A percentile compares a stretch with the other conserved stretches of the same genome.
These are phyloP conservation scores for Acridotheres tristis DNA, from an alignment of 2,797 vertebrate species.

Conservation along the genomic window DNA sequence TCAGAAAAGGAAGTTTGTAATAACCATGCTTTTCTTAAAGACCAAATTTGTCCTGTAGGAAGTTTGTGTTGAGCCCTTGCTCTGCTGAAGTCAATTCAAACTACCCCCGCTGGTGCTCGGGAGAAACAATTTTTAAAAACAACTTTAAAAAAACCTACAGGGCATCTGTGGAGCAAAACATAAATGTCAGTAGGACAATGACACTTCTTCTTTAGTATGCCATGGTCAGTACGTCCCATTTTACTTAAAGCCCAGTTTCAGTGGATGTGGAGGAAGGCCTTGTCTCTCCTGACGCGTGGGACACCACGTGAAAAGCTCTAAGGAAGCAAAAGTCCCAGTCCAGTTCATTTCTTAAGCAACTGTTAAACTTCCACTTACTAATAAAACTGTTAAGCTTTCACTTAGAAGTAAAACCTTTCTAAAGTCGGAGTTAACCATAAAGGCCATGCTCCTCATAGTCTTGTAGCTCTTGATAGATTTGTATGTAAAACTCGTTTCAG, in stretches of 20 bases:
- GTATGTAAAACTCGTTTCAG: rapidly evolving
- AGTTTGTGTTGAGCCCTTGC: neutral
- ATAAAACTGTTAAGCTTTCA: neutral
- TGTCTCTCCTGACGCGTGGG: neutral
- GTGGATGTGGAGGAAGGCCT: neutral
- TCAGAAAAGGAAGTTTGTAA: neutral
- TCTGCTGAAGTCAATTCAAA: neutral
- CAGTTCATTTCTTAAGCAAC: neutral
- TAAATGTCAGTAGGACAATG: neutral
- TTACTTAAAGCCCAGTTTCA: neutral
- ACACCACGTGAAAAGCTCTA: neutral
- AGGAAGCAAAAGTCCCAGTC: neutral
- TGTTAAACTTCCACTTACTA: neutral
- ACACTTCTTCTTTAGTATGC: neutral
- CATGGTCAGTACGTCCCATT: rapidly evolving
- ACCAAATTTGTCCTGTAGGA: neutral
- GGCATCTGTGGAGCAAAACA: neutral
- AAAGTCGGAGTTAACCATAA: neutral
- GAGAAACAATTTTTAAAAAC: neutral
- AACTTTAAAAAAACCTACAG: neutral
- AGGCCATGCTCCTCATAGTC: rapidly evolving
- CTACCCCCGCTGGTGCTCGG: neutral
- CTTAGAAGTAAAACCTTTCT: neutral
- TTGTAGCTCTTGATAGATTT: rapidly evolving
- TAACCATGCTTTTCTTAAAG: neutral